These are phyloP conservation scores for Drosophila leontia DNA, from an alignment of 1,140 invertebrate genomes.

Conservation along the genomic window DNA sequence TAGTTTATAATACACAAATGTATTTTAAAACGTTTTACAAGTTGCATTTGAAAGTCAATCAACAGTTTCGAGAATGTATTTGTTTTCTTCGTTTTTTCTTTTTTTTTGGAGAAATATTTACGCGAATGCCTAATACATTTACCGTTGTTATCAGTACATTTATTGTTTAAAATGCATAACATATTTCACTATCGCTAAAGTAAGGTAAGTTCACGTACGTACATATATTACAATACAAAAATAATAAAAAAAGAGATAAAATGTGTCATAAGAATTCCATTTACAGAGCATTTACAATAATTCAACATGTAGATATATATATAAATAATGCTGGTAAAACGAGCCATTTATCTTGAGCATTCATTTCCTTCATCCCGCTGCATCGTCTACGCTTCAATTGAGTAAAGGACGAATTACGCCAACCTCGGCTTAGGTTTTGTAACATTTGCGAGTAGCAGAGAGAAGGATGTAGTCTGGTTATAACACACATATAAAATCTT, in stretches of 20 bases:
- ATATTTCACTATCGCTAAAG: slow-evolving; percentile 69
- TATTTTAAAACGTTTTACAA: slow-evolving; percentile 10
- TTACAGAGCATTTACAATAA: slow-evolving; percentile 73
- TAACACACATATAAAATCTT: slow-evolving; percentile 48
- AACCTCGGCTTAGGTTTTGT: slow-evolving; percentile 10
- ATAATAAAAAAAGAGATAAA: slow-evolving; percentile 48
- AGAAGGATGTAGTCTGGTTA: slow-evolving; percentile 12
- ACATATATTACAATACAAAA: slow-evolving; percentile 52
- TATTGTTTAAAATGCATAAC: slow-evolving; percentile 80
- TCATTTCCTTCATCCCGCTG: slow-evolving; percentile 13
- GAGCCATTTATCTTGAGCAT: slow-evolving; percentile 38
- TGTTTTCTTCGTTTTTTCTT: not conserved
- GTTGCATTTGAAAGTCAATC: slow-evolving; percentile 20
- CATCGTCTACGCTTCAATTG: slow-evolving; percentile 32
- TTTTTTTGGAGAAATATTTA: not conserved
- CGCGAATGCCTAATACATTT: slow-evolving; percentile 7
- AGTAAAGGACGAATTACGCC: slow-evolving; percentile 53
- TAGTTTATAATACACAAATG: slow-evolving; percentile 3
- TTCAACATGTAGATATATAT: slow-evolving; percentile 65
- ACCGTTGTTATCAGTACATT: slow-evolving; percentile 59
- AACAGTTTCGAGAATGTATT: slow-evolving; percentile 30
- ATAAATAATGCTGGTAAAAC: slow-evolving; percentile 43
- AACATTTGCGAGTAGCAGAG: slow-evolving; percentile 34
- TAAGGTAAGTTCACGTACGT: slow-evolving; percentile 66
- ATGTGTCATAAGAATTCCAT: slow-evolving; percentile 44